Evolutionary conservation across 2,797 vertebrate genomes (phyloP).

Genomic region (Furcifer pardalis): DNA sequence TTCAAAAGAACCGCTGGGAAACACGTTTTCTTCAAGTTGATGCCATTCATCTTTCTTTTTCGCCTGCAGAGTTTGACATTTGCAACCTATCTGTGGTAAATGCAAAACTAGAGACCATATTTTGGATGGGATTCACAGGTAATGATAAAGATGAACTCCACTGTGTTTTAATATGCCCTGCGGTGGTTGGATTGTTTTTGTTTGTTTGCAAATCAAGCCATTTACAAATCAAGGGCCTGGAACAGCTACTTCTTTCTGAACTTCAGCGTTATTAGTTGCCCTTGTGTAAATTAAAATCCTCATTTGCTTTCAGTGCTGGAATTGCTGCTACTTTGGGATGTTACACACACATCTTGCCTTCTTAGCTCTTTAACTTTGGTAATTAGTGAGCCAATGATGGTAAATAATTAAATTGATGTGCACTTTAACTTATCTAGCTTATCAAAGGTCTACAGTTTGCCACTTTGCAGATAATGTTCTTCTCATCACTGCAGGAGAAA

Average conservation of each 20-base stretch:
- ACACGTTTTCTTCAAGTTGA: background rate
- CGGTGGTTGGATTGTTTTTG: background rate
- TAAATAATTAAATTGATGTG: constrained; percentile 47
- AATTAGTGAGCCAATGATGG: constrained; percentile 55
- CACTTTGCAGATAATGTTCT: constrained; percentile 62
- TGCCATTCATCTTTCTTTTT: background rate
- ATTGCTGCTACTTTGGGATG: constrained; percentile 22
- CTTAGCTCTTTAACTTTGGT: constrained; percentile 61
- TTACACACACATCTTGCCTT: constrained; percentile 34
- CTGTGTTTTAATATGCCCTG: constrained; percentile 2
- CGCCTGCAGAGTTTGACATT: background rate
- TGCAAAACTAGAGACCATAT: background rate
- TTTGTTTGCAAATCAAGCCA: constrained; percentile 21
- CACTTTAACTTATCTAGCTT: constrained; percentile 49
- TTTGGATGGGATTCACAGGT: background rate
- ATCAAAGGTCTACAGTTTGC: constrained; percentile 52
- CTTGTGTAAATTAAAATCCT: background rate
- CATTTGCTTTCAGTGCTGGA: constrained; percentile 27
- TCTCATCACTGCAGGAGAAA: constrained; percentile 41
- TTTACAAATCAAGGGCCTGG: constrained; percentile 26
- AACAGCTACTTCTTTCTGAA: constrained; percentile 16
- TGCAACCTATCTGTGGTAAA: background rate
- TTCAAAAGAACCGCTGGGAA: background rate
- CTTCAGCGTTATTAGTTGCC: constrained; percentile 25
- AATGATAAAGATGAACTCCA: background rate